Conservation (phyloP, 2,113 vertebrate species). For the Prionailurus bengalensis region DNA sequence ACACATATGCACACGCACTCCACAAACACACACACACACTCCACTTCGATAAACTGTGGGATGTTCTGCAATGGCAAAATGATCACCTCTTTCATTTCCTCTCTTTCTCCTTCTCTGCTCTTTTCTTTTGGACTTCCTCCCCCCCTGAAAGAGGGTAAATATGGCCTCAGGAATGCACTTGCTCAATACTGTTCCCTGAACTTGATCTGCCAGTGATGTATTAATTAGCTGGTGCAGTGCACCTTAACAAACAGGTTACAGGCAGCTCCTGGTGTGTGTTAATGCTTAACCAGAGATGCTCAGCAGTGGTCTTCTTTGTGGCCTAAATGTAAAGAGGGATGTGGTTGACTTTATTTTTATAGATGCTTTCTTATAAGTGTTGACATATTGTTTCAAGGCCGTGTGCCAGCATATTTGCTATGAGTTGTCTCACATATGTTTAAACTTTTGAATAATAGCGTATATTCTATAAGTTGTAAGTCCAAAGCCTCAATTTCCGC, state of each 20-base stretch:
- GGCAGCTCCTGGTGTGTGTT: constrained; percentile 85
- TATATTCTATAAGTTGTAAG: constrained; percentile 44
- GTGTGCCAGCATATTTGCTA: constrained; percentile 70
- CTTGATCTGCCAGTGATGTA: constrained; percentile 74
- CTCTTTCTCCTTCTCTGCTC: background rate
- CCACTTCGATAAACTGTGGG: background rate
- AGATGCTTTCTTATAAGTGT: constrained; percentile 76
- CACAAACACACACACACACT: background rate
- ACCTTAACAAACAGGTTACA: constrained; percentile 83
- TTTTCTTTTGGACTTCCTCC: background rate
- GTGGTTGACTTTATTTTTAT: constrained; percentile 53
- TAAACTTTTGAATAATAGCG: constrained; percentile 73
- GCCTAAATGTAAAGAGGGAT: constrained; percentile 75
- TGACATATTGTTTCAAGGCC: constrained; percentile 77
- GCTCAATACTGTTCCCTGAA: constrained; percentile 55
- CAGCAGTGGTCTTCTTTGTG: constrained; percentile 79
- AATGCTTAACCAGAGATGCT: constrained; percentile 87
- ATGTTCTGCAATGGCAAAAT: background rate
- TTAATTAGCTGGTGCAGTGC: constrained; percentile 83
- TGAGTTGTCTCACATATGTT: constrained; percentile 73
- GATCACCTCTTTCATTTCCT: background rate
- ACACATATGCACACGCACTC: background rate
- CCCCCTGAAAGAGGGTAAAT: constrained; percentile 54
- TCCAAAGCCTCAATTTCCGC: background rate
- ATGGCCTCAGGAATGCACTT: constrained; percentile 79